Base-by-base conservation (phyloP, 2,113 vertebrate genomes). In the Indicator indicator region DNA sequence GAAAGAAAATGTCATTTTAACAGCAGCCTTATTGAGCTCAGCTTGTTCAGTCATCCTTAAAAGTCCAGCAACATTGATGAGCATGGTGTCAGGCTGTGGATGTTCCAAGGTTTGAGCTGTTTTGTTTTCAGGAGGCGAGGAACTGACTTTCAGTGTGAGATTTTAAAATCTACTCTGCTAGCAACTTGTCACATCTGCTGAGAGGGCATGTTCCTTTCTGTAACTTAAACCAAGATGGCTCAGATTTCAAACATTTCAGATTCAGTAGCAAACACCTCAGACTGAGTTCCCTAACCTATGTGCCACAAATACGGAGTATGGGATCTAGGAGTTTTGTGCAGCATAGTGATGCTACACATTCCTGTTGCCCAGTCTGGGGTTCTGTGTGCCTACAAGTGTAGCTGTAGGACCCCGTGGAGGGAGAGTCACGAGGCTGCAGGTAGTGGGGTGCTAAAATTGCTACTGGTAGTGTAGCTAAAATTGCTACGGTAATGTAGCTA, bases 161-260 rank as follows among this genome's bases (percentile, higher is more conserved):
- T 5, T 38, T 15, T 33, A 76, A 73, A 88, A 74, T 50, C 12
- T 4, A 9, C 56, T 36, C 9, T 24, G 20, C 36, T 13, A 20
- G 2, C 10, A 48, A 52, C 40, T 36, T 38, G 55, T 32, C 27
- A 62, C 56, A 62, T n/a, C 60, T 83, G 38, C 59, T 62, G 44
- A 1, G 1, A 54, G 24, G 64, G 9, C 33, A 9, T 1, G 1
- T 54, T 83, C 52, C 50, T 28, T 33, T 27, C 21, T 0, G 0
- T 46, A 77, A 33, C 68, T 33, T 33, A 4, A 27, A 27, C 30
- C 67, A 71, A 32, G 33, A 30, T 3, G 28, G 4, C 21, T 28
- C 32, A 32, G 52, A 63, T 71, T 65, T 83, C 58, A 72, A 33
- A 3, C 8, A 32, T 28, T 88, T 86, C 1, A 4, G 9, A 28